Evolutionary conservation across 1,140 invertebrate species (phyloP), one percentile per base, ranked within the genome.

Genomic region (Saxidomus purpurata): DNA sequence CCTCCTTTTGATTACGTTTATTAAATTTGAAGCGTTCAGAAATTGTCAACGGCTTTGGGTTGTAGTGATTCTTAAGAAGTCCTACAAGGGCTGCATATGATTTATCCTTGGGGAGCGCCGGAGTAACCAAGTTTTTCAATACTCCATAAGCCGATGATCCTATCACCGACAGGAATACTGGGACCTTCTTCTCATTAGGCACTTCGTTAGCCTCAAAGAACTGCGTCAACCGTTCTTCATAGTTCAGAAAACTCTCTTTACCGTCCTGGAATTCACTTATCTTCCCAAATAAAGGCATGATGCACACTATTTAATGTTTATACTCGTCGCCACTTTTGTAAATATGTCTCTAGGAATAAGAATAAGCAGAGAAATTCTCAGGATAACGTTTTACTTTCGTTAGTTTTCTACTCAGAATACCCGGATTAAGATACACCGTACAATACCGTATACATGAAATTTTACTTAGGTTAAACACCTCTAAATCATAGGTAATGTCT

Each of bases 1-100:
- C 77, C 25, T 81, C 77, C 17, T 61, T 81, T 59, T 81, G 77
- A 59, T 81, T 81, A 9, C 77, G 8, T 81, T 81, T 55, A 81
- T 81, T 81, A 61, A 81, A 81, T 15, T 81, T 81, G n/a, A 81
- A 81, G 0, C 77, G 0, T 81, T 55, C 77, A 19, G 47, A 81
- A 81, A 81, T 81, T 6, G 36, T 49, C 17, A 81, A 43, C 19
- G 77, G 77, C 47, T 36, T 81, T 9, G 47, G 77, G 25, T 36
- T 81, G 31, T 81, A 81, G 31, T 81, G 77, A 36, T 59, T 38
- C 38, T 55, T 81, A 0, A 81, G 38, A 0, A 61, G 17, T 61
- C 28, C 28, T 3, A 81, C 77, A 31, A 81, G 17, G 6, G 55
- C 0, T 19, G 25, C 19, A 38, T 59, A 81, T 19, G 47, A 13